Base-by-base conservation (phyloP, 2,113 vertebrate species). In the Nycticorax nycticorax region DNA sequence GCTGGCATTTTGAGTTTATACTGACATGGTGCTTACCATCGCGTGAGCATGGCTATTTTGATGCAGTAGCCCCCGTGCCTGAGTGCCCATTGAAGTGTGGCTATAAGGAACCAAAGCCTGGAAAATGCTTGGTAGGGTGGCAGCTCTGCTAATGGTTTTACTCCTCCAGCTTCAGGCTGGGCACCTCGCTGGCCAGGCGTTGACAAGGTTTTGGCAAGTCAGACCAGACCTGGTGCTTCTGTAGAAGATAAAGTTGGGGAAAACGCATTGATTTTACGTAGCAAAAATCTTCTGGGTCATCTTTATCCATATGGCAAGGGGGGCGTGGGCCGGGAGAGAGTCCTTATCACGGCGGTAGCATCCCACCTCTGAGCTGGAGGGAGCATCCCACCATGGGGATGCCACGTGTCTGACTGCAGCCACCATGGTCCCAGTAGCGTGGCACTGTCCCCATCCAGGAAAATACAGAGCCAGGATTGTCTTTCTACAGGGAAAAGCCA, bases 381-480 rank as follows among this genome's bases (percentile, higher is more conserved):
- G 50, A 84, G 8, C 63, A 85, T 32, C 33, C 37, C 41, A n/a
- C 6, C 35, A 8, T 12, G 30, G 1, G 47, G 69, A 30, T 23
- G 9, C 69, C 37, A 12, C 0, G 0, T 24, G 32, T 53, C 43
- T 1, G 2, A 4, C 26, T 43, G 71, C 43, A 82, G n/a, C 53
- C 21, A 2, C 22, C 30, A 48, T 0, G 0, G 19, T 52, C 50
- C 63, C 37, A 32, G 26, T 8, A 37, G 9, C 0, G 0, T 39
- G 52, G 4, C 35, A 67, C n/a, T 41, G 28, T 41, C 23, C 48
- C 55, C 12, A 9, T 30, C 30, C 48, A 85, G 33, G 53, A 45
- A 67, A 63, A 85, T 10, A 32, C 21, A 37, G 35, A 85, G 59
- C n/a, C 43, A 53, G 21, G 39, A 39, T 28, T 53, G 20, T 22